Evolutionary conservation across 2,797 vertebrate genomes (phyloP).

Genomic region (Enteromius unitaeniatus): DNA sequence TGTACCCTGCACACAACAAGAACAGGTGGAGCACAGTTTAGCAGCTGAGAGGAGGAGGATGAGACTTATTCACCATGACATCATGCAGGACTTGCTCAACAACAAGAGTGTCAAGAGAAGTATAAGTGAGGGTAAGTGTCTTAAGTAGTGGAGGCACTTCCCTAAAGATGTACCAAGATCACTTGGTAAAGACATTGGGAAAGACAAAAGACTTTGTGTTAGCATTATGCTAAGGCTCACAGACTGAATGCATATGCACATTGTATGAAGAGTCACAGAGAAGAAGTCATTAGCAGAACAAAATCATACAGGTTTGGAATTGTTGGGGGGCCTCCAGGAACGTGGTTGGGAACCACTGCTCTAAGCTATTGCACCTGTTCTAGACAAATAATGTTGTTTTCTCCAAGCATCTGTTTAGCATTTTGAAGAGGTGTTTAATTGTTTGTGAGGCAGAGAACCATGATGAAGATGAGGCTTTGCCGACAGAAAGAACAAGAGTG

Average conservation of each 20-base stretch:
- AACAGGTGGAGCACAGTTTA: slow-evolving; percentile 88
- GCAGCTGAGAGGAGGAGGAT: slow-evolving; percentile 91
- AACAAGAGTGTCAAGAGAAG: slow-evolving; percentile 72
- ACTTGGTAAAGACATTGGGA: neutral
- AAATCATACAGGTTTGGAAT: neutral
- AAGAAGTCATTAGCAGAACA: neutral
- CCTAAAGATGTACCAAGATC: neutral
- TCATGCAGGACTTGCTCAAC: slow-evolving; percentile 87
- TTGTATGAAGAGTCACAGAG: neutral
- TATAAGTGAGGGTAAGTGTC: slow-evolving; percentile 34
- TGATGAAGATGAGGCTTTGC: slow-evolving; percentile 69
- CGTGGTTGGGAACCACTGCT: too few species aligned
- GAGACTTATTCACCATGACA: slow-evolving; percentile 88
- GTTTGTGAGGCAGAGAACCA: slow-evolving; percentile 62
- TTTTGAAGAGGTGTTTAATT: slow-evolving; percentile 21
- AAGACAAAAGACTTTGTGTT: neutral
- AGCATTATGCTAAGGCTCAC: too few species aligned
- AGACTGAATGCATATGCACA: neutral
- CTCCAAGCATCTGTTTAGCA: neutral
- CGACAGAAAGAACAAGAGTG: slow-evolving; percentile 84
- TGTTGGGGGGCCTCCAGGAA: too few species aligned
- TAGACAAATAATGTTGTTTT: neutral
- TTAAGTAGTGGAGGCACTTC: slow-evolving; percentile 26
- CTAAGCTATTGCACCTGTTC: neutral
- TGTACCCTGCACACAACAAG: slow-evolving; percentile 77